Percentiles rank a stretch among this genome's conserved stretches.
These are phyloP conservation scores for Caenorhabditis zanzibari DNA, from an alignment of 2,888 invertebrate species.

Conservation along the genomic window DNA sequence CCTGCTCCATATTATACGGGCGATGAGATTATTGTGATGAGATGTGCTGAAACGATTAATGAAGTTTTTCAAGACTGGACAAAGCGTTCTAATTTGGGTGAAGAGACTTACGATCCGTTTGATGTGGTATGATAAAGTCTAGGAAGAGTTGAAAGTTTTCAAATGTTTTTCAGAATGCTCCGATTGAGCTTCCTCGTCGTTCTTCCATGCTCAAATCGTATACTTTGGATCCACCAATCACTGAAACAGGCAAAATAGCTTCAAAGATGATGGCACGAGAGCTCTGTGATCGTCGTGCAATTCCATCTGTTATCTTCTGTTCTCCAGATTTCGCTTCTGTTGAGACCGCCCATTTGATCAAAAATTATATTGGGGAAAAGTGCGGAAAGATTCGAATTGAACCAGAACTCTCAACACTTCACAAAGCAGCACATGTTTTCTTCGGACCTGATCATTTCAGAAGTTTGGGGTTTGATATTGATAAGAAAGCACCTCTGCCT, in stretches of 20 bases:
- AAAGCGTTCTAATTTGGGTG: slow-evolving; percentile 47
- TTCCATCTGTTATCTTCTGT: slow-evolving; percentile 61
- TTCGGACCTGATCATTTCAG: slow-evolving; percentile 34
- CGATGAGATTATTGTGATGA: slow-evolving; percentile 64
- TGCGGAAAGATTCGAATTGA: slow-evolving; percentile 62
- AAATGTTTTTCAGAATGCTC: slow-evolving; percentile 63
- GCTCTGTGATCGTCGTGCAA: slow-evolving; percentile 51
- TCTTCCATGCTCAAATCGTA: slow-evolving; percentile 61
- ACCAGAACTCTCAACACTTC: slow-evolving; percentile 61
- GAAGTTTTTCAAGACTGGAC: slow-evolving; percentile 73
- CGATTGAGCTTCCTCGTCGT: slow-evolving; percentile 66
- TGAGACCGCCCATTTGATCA: slow-evolving; percentile 69
- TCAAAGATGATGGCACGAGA: slow-evolving; percentile 69
- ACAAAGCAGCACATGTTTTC: slow-evolving; percentile 45
- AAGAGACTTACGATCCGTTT: slow-evolving; percentile 62
- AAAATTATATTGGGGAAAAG: slow-evolving; percentile 51
- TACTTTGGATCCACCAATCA: slow-evolving; percentile 66
- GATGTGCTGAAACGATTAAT: slow-evolving; percentile 65
- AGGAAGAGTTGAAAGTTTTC: not conserved
- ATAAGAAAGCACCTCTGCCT: slow-evolving; percentile 28
- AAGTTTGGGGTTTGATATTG: slow-evolving; percentile 40
- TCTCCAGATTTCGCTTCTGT: slow-evolving; percentile 70
- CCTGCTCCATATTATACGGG: slow-evolving; percentile 49
- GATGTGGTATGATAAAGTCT: slow-evolving; percentile 61
- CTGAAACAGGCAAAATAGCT: slow-evolving; percentile 67